Evolutionary conservation across 2,113 vertebrate species (phyloP).

Genomic region (Dipodomys ordii): DNA sequence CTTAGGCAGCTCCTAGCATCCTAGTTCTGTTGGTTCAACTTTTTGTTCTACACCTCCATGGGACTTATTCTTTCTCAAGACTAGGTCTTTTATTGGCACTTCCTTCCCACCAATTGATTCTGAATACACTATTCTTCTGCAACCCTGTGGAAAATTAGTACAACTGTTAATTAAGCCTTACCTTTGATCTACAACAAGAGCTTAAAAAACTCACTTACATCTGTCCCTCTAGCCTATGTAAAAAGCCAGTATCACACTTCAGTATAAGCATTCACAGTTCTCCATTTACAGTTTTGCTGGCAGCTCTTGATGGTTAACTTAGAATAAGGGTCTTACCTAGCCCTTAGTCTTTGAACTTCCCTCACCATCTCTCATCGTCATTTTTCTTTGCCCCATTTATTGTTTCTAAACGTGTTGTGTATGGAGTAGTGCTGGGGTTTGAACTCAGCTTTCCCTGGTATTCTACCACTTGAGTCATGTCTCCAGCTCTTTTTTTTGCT

Average conservation of each 20-base stretch:
- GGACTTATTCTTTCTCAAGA: neutral
- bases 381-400: neutral
- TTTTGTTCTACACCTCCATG: constrained; percentile 5
- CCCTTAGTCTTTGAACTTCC: constrained; percentile 12
- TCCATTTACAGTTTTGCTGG: neutral
- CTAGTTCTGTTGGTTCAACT: neutral
- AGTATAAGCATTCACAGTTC: neutral
- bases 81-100: constrained; percentile 31
- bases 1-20: neutral
- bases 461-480: too few relatives aligned
- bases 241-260: constrained; percentile 15
- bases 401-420: neutral
- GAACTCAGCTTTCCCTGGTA: too few relatives aligned
- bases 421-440: too few relatives aligned
- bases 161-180: neutral
- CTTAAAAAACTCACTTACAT: neutral
- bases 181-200: constrained; percentile 2
- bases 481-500: too few relatives aligned
- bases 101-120: constrained; percentile 14
- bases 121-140: neutral
- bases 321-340: neutral
- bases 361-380: neutral
- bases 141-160: constrained; percentile 19
- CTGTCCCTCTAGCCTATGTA: neutral
- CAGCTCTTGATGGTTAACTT: constrained; percentile 5